Evolutionary conservation across 2,888 invertebrate genomes (phyloP).

Genomic region (Eupelmus urozonus): DNA sequence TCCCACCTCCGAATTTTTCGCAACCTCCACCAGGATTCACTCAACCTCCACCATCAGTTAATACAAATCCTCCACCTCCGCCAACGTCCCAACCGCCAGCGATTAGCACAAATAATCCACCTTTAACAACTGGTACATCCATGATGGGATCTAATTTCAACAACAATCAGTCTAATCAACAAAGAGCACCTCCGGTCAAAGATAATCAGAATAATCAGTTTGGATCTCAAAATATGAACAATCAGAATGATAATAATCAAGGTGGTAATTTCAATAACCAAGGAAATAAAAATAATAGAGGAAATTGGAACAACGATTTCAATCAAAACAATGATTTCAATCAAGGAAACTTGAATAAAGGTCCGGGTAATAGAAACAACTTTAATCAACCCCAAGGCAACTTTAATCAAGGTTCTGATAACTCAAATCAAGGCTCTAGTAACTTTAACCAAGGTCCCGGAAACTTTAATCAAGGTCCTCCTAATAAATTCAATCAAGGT

Average conservation of each 20-base stretch:
- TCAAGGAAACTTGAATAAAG: constrained; percentile 21
- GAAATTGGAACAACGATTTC: constrained; percentile 22
- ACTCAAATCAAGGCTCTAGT: too few species aligned
- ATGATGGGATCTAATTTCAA: constrained; percentile 17
- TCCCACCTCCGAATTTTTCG: constrained; percentile 65
- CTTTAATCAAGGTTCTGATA: constrained; percentile 14
- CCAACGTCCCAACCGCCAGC: constrained; percentile 13
- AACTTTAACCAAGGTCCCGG: too few species aligned
- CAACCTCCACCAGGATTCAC: constrained; percentile 66
- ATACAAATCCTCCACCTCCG: constrained; percentile 51
- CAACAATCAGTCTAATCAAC: constrained; percentile 45
- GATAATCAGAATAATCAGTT: constrained; percentile 54
- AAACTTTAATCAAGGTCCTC: background rate
- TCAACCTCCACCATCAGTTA: constrained; percentile 62
- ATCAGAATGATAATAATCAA: constrained; percentile 46
- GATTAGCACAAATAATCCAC: constrained; percentile 17
- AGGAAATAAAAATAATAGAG: constrained; percentile 24
- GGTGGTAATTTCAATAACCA: constrained; percentile 35
- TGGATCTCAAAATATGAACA: constrained; percentile 54
- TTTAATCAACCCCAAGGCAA: constrained; percentile 30
- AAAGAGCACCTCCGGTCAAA: too few species aligned
- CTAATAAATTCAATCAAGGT: background rate
- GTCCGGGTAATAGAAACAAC: constrained; percentile 4
- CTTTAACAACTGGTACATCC: background rate
- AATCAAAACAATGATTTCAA: constrained; percentile 35